Conservation (phyloP, 2,113 vertebrate genomes). For the Xenopus laevis region DNA sequence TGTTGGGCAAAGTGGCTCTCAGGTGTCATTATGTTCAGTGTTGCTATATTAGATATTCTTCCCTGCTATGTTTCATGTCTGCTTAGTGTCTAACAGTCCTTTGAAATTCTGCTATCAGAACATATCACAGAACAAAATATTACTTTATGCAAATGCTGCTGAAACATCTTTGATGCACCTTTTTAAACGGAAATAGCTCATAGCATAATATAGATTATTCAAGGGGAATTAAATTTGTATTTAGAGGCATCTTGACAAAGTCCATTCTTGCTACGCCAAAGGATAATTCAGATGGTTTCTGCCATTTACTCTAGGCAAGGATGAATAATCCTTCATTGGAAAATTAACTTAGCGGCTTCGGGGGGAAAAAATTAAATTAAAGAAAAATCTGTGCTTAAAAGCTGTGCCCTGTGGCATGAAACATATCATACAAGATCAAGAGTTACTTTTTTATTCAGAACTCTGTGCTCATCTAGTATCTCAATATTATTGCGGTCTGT, state of each 20-base stretch:
- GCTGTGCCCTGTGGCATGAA: constrained; percentile 23
- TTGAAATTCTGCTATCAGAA: constrained; percentile 5
- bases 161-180: constrained; percentile 15
- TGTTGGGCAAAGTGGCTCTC: not conserved
- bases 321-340: constrained; percentile 32
- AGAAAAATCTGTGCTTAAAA: constrained; percentile 34
- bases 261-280: constrained; percentile 24
- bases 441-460: constrained; percentile 8
- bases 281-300: constrained; percentile 26
- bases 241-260: constrained; percentile 20
- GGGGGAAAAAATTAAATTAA: constrained; percentile 31
- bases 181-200: constrained; percentile 18
- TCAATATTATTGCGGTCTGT: no score
- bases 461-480: not conserved
- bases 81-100: not conserved
- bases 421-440: constrained; percentile 26
- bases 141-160: constrained; percentile 1
- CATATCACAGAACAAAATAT: not conserved
- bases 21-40: not conserved
- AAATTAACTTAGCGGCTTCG: constrained; percentile 37
- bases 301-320: constrained; percentile 29
- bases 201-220: constrained; percentile 26
- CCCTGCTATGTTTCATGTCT: not conserved
- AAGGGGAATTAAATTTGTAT: constrained; percentile 24
- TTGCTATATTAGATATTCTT: not conserved